phyloP scores from a whole-genome alignment of 2,888 invertebrate species.

The Limnephilus lunatus region DNA sequence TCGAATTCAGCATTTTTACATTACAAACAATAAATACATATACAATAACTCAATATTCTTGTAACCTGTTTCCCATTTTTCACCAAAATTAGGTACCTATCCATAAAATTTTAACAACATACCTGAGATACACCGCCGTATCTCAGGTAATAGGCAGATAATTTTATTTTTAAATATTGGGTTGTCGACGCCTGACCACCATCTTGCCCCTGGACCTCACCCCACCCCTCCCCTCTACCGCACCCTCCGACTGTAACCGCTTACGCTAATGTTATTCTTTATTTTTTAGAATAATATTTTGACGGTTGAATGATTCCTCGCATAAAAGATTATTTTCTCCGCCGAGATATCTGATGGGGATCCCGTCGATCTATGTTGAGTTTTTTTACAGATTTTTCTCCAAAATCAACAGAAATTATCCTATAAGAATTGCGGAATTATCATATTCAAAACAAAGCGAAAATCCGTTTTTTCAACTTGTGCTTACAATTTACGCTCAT shows the following conservation, averaged over 20 bases:
- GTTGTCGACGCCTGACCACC: conserved; percentile 26
- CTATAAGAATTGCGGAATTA: conserved; percentile 29
- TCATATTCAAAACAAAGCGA: not conserved
- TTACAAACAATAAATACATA: no score
- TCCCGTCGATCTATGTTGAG: conserved; percentile 34
- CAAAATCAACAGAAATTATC: conserved; percentile 50
- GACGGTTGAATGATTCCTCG: conserved; percentile 66
- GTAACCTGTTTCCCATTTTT: no score
- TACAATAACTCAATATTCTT: no score
- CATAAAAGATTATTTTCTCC: conserved; percentile 66
- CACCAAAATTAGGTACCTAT: no score
- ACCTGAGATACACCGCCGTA: no score
- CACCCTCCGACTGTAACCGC: conserved; percentile 63
- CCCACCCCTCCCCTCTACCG: conserved; percentile 24
- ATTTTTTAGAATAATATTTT: conserved; percentile 67
- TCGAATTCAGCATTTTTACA: no score
- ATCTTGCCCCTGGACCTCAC: not conserved
- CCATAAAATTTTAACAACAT: no score
- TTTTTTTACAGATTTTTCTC: conserved; percentile 24
- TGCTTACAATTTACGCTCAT: not conserved
- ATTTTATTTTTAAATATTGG: no score
- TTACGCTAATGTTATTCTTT: conserved; percentile 67
- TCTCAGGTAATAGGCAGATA: no score
- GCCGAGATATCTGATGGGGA: conserved; percentile 39
- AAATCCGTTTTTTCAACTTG: not conserved